These are phyloP conservation scores for Chloebia gouldiae DNA, from an alignment of 2,113 vertebrate genomes.

Conservation along the genomic window DNA sequence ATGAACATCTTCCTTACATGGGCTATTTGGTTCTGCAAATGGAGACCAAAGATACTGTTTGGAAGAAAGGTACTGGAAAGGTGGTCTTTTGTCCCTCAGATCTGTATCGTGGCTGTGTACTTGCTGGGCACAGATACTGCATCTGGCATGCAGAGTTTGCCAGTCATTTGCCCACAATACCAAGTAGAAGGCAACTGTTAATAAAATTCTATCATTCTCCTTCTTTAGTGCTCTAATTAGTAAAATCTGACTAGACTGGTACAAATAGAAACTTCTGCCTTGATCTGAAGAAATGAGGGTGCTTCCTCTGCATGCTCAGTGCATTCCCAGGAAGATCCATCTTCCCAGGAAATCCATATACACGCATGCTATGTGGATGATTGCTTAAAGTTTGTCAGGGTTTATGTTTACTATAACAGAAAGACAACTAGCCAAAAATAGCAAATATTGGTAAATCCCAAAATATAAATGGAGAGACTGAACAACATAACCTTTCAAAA, in stretches of 20 bases:
- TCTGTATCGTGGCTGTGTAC: background rate
- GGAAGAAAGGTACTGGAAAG: background rate
- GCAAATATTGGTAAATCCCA: background rate
- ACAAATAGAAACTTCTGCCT: background rate
- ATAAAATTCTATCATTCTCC: background rate
- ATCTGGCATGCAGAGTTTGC: background rate
- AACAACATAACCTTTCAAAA: background rate
- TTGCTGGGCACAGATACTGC: background rate
- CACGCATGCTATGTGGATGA: rapidly evolving
- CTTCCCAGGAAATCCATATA: background rate
- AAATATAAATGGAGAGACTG: background rate
- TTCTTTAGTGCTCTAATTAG: background rate
- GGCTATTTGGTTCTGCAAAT: background rate
- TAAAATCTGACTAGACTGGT: background rate
- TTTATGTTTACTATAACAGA: background rate
- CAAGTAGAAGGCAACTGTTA: background rate
- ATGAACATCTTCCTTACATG: background rate
- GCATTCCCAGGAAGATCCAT: background rate
- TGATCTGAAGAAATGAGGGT: rapidly evolving
- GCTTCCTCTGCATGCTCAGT: background rate
- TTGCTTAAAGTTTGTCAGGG: background rate
- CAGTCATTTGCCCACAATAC: background rate
- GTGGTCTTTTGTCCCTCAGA: background rate
- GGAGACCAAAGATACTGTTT: background rate
- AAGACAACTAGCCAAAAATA: background rate